A percentile compares a stretch with the other conserved stretches of the same genome.
phyloP scores from a whole-genome alignment of 2,888 invertebrate species.

The Dryomyza anilis region DNA sequence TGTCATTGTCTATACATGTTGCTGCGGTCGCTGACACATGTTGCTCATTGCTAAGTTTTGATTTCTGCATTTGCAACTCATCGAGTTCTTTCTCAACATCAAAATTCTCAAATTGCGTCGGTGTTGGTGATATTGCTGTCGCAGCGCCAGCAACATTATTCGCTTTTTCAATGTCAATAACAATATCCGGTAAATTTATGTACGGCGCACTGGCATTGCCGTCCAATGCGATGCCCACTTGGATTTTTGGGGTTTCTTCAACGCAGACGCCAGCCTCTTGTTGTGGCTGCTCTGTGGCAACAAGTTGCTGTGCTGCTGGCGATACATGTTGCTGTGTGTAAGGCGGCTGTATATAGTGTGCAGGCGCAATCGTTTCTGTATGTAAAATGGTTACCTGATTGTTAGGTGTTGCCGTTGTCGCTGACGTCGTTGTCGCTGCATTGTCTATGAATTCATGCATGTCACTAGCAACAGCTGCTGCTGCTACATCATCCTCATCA shows the following conservation, averaged over 20 bases:
- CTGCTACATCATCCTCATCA: slow-evolving; percentile 55
- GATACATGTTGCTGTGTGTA: not conserved
- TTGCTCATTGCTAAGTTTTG: not conserved
- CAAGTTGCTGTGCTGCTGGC: slow-evolving; percentile 16
- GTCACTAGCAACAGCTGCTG: not conserved
- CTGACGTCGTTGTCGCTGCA: not conserved
- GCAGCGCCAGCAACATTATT: slow-evolving; percentile 35
- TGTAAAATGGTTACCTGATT: not conserved
- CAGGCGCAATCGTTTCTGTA: not conserved
- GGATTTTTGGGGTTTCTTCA: slow-evolving; percentile 44
- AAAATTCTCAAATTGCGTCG: slow-evolving; percentile 43
- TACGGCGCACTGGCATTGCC: slow-evolving; percentile 48
- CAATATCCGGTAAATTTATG: slow-evolving; percentile 59
- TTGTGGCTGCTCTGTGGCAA: slow-evolving; percentile 33
- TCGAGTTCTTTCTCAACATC: slow-evolving; percentile 55
- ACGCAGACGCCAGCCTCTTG: slow-evolving; percentile 36
- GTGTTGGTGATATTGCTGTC: not conserved
- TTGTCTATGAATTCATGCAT: not conserved
- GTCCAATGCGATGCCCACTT: slow-evolving; percentile 45
- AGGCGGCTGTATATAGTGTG: not conserved
- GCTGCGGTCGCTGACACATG: not conserved
- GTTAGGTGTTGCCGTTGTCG: not conserved
- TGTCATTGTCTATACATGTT: too few species aligned
- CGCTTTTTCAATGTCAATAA: slow-evolving; percentile 60
- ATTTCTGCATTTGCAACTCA: slow-evolving; percentile 40